Evolutionary conservation across 2,113 vertebrate genomes (phyloP).

Genomic region (Nyctibius bracteatus): DNA sequence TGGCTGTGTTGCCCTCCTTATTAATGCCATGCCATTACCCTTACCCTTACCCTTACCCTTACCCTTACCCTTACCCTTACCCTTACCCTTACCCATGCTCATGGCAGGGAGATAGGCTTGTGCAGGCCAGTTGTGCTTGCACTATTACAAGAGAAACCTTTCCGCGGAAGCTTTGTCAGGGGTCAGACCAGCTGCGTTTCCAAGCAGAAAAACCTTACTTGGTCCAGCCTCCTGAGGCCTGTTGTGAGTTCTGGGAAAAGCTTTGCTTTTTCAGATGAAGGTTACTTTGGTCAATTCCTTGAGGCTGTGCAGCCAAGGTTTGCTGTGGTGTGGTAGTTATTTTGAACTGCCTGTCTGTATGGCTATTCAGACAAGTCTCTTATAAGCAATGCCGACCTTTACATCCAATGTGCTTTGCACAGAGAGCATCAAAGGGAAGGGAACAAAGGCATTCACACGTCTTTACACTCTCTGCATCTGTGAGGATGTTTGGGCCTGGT

Average conservation of each 20-base stretch:
- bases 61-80: too few relatives aligned
- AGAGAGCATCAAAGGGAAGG: background rate
- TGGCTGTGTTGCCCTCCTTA: background rate
- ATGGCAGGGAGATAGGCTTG: background rate
- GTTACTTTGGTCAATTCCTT: background rate
- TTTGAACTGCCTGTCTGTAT: background rate
- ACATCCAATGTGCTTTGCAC: background rate
- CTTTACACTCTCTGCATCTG: background rate
- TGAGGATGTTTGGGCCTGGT: background rate
- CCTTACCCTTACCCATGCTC: background rate
- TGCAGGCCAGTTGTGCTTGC: background rate
- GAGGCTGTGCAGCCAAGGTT: background rate
- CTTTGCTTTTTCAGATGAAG: background rate
- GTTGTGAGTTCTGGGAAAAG: fast-evolving
- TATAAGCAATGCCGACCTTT: background rate
- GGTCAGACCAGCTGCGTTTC: background rate
- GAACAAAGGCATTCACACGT: background rate
- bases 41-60: too few relatives aligned
- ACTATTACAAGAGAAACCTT: background rate
- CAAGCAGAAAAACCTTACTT: background rate
- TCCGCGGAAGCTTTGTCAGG: background rate
- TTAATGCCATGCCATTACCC: background rate
- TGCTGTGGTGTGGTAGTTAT: background rate
- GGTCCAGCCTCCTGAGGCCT: background rate
- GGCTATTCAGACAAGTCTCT: background rate